Conservation (phyloP, 1,140 invertebrate species). For the Whitmania pigra region DNA sequence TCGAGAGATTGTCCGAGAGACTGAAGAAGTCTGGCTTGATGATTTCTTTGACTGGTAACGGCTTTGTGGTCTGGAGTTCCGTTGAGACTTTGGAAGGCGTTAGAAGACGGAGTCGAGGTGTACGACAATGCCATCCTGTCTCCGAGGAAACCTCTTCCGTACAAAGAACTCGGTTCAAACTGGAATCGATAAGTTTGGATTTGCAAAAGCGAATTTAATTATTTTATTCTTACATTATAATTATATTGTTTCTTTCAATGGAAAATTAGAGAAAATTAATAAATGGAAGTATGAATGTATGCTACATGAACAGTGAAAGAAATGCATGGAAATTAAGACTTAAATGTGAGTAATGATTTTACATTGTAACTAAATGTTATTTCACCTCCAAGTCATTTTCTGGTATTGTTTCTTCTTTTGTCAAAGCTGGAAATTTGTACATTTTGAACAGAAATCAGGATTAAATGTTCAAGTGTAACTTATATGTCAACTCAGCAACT, state of each 20-base stretch:
- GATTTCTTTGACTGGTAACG: background rate
- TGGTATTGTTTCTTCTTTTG: background rate
- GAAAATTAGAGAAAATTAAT: too few relatives aligned
- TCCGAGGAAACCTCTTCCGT: background rate
- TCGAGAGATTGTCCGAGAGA: background rate
- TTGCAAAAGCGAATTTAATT: too few relatives aligned
- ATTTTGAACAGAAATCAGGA: slow-evolving; percentile 9
- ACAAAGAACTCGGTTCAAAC: background rate
- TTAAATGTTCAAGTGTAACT: background rate
- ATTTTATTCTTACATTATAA: too few relatives aligned
- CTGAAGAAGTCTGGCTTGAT: slow-evolving; percentile 1
- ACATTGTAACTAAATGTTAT: background rate
- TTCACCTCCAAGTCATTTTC: slow-evolving; percentile 4
- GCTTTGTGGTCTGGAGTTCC: slow-evolving; percentile 20
- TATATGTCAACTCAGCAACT: background rate
- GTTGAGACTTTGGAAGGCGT: slow-evolving; percentile 22
- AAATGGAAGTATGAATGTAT: too few relatives aligned
- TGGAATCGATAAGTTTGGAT: background rate
- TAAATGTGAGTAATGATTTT: background rate
- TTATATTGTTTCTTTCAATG: too few relatives aligned
- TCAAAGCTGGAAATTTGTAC: background rate
- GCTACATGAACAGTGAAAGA: too few relatives aligned
- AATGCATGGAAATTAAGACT: too few relatives aligned
- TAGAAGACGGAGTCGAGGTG: slow-evolving; percentile 8
- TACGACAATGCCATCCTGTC: slow-evolving; percentile 12